A percentile compares a stretch with the other conserved stretches of the same genome.
Conservation (phyloP, 1,140 invertebrate genomes). For the Aculops lycopersici region DNA sequence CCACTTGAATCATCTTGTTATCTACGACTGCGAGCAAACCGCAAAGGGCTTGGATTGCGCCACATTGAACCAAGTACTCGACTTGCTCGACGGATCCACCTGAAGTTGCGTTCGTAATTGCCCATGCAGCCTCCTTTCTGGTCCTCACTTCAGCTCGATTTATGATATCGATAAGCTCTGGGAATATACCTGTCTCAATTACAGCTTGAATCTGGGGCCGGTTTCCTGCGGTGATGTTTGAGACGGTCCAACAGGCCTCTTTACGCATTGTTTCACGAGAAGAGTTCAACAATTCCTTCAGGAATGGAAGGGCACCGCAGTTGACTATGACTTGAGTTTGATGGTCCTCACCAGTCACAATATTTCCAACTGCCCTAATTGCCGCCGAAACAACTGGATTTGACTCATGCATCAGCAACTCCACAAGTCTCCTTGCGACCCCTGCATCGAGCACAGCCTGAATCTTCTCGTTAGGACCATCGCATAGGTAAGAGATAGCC, state of each 20-base stretch:
- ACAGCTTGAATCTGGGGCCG: conserved; percentile 69
- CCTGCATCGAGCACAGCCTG: conserved; percentile 87
- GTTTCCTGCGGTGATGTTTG: conserved; percentile 89
- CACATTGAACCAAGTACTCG: conserved; percentile 27
- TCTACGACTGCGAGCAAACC: conserved; percentile 74
- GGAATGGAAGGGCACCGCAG: conserved; percentile 51
- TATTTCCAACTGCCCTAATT: conserved; percentile 74
- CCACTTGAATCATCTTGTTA: conserved; percentile 83
- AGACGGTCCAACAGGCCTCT: conserved; percentile 92
- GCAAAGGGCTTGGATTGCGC: conserved; percentile 73
- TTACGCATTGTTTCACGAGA: conserved; percentile 58
- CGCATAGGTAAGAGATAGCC: conserved; percentile 69
- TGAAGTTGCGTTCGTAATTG: conserved; percentile 83
- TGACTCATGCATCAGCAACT: conserved; percentile 61
- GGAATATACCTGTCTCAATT: conserved; percentile 80
- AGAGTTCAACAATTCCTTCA: conserved; percentile 42
- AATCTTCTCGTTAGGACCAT: conserved; percentile 91
- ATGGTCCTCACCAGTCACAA: conserved; percentile 83
- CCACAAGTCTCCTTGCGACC: conserved; percentile 66
- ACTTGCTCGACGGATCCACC: conserved; percentile 78
- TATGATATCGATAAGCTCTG: conserved; percentile 58
- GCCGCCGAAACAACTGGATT: conserved; percentile 78
- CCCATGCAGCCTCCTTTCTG: conserved; percentile 86
- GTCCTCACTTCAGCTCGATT: conserved; percentile 78
- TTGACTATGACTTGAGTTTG: conserved; percentile 82